Percentiles rank a stretch among this genome's conserved stretches.
These are phyloP conservation scores for Catharus minimus DNA, from an alignment of 2,113 vertebrate species.

Conservation along the genomic window DNA sequence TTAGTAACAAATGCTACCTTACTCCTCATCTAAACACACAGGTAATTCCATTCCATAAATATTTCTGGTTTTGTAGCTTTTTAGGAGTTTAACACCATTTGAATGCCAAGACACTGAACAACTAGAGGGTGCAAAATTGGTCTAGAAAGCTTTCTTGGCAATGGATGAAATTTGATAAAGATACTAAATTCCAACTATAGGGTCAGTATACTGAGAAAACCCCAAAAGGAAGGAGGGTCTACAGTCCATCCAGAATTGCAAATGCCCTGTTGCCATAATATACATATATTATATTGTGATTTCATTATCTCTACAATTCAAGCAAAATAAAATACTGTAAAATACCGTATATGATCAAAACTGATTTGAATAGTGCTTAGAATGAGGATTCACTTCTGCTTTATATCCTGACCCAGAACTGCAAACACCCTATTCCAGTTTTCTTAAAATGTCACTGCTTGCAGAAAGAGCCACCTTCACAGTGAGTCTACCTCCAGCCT, in stretches of 20 bases:
- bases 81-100: not conserved
- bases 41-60: not conserved
- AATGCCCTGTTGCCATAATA: not conserved
- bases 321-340: not conserved
- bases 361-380: not conserved
- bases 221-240: not conserved
- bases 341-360: not conserved
- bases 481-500: not conserved
- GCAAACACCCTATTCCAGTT: not conserved
- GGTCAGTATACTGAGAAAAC: not conserved
- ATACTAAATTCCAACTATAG: not conserved
- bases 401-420: not conserved
- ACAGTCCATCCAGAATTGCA: not conserved
- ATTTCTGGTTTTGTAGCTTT: not conserved
- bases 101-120: not conserved
- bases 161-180: not conserved
- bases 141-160: not conserved
- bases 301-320: not conserved
- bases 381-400: not conserved
- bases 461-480: not conserved
- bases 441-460: not conserved
- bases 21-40: not conserved
- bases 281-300: not conserved
- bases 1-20: not conserved
- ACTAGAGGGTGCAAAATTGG: not conserved